Conservation (phyloP, 2,797 vertebrate genomes). For the Microchirus variegatus region DNA sequence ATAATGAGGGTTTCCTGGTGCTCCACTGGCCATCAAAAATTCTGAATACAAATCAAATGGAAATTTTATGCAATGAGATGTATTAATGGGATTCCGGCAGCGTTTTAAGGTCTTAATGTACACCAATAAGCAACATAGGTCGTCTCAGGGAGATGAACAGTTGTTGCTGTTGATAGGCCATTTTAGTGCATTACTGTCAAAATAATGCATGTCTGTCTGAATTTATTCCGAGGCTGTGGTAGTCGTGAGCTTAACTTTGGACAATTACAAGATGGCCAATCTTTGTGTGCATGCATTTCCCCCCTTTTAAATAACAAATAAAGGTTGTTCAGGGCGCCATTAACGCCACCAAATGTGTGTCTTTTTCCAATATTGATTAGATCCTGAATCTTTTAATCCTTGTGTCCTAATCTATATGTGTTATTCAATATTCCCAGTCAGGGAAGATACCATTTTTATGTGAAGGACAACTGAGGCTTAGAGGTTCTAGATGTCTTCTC, state of each 20-base stretch:
- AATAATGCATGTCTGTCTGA: conserved; percentile 82
- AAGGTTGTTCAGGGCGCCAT: conserved; percentile 39
- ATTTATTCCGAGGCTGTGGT: conserved; percentile 69
- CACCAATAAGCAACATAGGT: conserved; percentile 81
- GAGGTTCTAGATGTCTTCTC: conserved; percentile 34
- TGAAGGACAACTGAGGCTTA: conserved; percentile 14
- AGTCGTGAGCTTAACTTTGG: conserved; percentile 65
- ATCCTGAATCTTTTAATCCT: conserved; percentile 13
- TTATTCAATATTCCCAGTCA: not conserved
- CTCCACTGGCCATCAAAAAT: conserved; percentile 85
- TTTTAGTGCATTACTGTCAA: conserved; percentile 86
- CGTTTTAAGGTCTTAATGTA: conserved; percentile 85
- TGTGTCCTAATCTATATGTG: not conserved
- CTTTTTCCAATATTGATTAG: conserved; percentile 21
- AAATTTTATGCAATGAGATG: conserved; percentile 87
- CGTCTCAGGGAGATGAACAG: conserved; percentile 80
- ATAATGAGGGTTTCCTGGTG: conserved; percentile 84
- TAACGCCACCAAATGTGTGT: conserved; percentile 38
- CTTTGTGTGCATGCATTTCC: conserved; percentile 39
- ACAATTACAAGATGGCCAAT: conserved; percentile 58
- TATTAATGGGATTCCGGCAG: conserved; percentile 81
- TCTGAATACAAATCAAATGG: conserved; percentile 86
- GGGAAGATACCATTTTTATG: too few relatives aligned
- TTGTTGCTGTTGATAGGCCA: conserved; percentile 84
- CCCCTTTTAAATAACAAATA: conserved; percentile 54